These are phyloP conservation scores for Willowsia nigromaculata DNA, from an alignment of 2,888 invertebrate genomes.

Conservation along the genomic window DNA sequence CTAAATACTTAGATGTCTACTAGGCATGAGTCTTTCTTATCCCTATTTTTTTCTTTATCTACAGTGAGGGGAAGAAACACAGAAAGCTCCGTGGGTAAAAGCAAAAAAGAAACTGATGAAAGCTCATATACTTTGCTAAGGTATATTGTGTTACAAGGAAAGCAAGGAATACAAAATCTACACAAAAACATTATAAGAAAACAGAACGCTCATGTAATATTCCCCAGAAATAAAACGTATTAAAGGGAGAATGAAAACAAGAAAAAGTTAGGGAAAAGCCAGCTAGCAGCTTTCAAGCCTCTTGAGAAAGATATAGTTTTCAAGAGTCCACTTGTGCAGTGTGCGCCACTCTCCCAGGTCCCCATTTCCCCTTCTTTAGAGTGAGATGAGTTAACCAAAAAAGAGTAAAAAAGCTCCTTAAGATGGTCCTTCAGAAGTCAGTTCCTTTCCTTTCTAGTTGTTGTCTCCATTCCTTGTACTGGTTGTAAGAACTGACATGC, in stretches of 20 bases:
- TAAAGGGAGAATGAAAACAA: background rate
- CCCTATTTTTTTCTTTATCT: too few species aligned
- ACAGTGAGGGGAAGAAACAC: background rate
- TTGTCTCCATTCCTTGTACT: background rate
- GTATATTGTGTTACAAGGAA: constrained; percentile 25
- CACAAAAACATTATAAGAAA: background rate
- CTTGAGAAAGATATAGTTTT: constrained; percentile 66
- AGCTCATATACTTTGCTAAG: constrained; percentile 30
- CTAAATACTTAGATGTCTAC: background rate
- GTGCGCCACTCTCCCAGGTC: background rate
- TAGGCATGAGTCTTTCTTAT: too few species aligned
- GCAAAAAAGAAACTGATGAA: background rate
- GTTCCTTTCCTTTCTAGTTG: constrained; percentile 6
- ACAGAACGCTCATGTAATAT: too few species aligned
- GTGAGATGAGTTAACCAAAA: constrained; percentile 23
- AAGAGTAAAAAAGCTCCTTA: constrained; percentile 6
- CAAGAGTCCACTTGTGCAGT: constrained; percentile 64
- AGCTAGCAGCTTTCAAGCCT: constrained; percentile 60
- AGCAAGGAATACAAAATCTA: background rate
- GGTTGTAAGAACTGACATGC: background rate
- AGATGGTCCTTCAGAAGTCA: constrained; percentile 39
- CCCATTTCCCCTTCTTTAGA: background rate
- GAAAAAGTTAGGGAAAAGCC: constrained; percentile 23
- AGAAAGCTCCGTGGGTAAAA: background rate
- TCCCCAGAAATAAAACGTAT: background rate